Conservation (phyloP, 1,140 invertebrate species). For the Orchestia grillus region DNA sequence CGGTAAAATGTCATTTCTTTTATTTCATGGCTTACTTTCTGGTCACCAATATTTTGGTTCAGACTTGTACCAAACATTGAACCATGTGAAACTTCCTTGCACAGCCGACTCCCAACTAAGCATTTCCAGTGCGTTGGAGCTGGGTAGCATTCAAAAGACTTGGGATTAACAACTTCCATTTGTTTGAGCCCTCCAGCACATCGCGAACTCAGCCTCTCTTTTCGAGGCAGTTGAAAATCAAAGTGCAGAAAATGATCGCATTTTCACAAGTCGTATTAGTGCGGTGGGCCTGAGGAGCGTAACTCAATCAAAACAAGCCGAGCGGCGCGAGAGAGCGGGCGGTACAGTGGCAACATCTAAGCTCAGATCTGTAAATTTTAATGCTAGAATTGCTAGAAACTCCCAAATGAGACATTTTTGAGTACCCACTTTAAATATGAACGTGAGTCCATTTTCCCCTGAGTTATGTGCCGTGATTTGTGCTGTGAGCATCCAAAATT, state of each 20-base stretch:
- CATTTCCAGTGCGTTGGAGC: neutral
- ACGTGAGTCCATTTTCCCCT: neutral
- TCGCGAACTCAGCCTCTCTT: neutral
- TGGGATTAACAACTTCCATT: neutral
- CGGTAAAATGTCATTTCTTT: neutral
- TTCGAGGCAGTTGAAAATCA: neutral
- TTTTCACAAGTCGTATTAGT: neutral
- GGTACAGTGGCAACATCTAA: neutral
- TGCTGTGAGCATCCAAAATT: slow-evolving; percentile 7
- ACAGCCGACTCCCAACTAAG: neutral
- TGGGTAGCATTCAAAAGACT: neutral
- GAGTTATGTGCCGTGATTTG: neutral
- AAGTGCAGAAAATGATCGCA: neutral
- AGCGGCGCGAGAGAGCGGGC: neutral
- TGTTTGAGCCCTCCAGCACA: neutral
- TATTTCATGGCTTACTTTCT: neutral
- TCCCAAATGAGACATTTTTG: slow-evolving; percentile 1
- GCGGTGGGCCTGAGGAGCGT: neutral
- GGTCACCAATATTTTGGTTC: neutral
- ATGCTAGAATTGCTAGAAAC: neutral
- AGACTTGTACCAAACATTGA: neutral
- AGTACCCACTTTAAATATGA: neutral
- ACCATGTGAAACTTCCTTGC: neutral
- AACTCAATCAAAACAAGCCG: neutral
- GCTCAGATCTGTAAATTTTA: neutral